Percentiles rank a stretch among this genome's conserved stretches.
These are phyloP conservation scores for Subanguina moxae DNA, from an alignment of 1,140 invertebrate genomes.

Conservation along the genomic window DNA sequence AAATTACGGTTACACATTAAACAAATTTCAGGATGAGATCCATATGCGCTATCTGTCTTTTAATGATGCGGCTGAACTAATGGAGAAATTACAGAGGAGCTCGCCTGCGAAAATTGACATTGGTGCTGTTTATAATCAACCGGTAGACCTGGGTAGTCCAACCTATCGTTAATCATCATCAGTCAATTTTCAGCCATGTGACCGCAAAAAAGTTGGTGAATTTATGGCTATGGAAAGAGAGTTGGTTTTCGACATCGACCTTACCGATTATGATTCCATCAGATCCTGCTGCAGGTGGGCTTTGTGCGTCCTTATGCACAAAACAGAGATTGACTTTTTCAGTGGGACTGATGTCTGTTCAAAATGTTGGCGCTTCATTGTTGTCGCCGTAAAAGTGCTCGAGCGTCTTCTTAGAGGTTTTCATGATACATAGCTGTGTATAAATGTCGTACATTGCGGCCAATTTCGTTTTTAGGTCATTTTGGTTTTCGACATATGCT, in stretches of 20 bases:
- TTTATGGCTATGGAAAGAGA: slow-evolving; percentile 74
- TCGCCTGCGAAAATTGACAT: slow-evolving; percentile 90
- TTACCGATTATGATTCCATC: slow-evolving; percentile 98
- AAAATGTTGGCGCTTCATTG: slow-evolving; percentile 97
- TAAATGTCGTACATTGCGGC: too few species aligned
- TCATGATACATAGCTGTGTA: background rate
- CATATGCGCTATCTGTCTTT: slow-evolving; percentile 89
- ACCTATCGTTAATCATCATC: slow-evolving; percentile 19
- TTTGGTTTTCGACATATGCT: slow-evolving; percentile 88
- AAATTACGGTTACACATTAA: background rate
- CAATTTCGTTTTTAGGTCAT: slow-evolving; percentile 69
- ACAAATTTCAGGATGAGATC: slow-evolving; percentile 72
- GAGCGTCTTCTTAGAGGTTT: slow-evolving; percentile 71
- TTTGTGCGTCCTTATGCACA: background rate
- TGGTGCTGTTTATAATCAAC: slow-evolving; percentile 79
- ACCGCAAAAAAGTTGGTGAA: slow-evolving; percentile 63
- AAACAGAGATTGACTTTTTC: slow-evolving; percentile 23
- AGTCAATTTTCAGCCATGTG: slow-evolving; percentile 64
- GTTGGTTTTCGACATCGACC: slow-evolving; percentile 97
- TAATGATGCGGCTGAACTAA: slow-evolving; percentile 73
- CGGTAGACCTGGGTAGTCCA: slow-evolving; percentile 64
- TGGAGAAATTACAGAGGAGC: slow-evolving; percentile 72
- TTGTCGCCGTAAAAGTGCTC: slow-evolving; percentile 82
- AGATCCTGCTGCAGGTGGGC: slow-evolving; percentile 72
- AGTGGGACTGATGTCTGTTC: slow-evolving; percentile 78